Evolutionary conservation across 2,113 vertebrate species (phyloP), one percentile per base, ranked within the genome.

Genomic region (Caloenas nicobarica): DNA sequence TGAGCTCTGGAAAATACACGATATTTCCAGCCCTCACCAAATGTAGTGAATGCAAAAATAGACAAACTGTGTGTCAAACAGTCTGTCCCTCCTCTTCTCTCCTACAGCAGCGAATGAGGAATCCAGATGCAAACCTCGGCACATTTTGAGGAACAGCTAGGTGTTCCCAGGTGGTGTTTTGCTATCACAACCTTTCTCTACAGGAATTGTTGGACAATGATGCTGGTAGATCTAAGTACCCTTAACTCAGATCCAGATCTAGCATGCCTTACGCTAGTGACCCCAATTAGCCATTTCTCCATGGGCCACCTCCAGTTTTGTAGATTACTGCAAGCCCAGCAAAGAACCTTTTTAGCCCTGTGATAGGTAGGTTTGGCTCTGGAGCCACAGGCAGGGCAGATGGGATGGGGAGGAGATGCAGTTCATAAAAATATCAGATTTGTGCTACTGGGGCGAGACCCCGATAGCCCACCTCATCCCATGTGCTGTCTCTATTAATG

Each of bases 361-460:
- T 26, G 4, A 8, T 2, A 4, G 12, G 19, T 56, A 74, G 31
- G 7, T 83, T 91, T 80, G 80, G 11, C 34, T 86, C 54, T 60
- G 42, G 25, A 74, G 38, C 48, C 71, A 48, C 0, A 0, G 7
- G 21, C 53, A 72, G 29, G 62, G 34, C 33, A 69, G 54, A 24
- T 0, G 5, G 34, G 51, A 18, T 5, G 12, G 16, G 14, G 28
- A 77, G 9, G 34, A 80, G 44, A 38, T 28, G 38, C 11, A 50
- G 23, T 50, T 77, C 29, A 2, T 13, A 11, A 11, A 28, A 54
- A 11, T 13, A 46, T 17, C 36, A 66, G 76, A 53, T 10, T 11
- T 34, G 1, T 0, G 0, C 26, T 78, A 23, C 21, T 1, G 1
- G 18, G 42, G 13, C 0, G 2, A 57, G 36, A 10, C 16, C 44